These are phyloP conservation scores for Synchiropus splendidus DNA, from an alignment of 2,113 vertebrate genomes.

Conservation along the genomic window DNA sequence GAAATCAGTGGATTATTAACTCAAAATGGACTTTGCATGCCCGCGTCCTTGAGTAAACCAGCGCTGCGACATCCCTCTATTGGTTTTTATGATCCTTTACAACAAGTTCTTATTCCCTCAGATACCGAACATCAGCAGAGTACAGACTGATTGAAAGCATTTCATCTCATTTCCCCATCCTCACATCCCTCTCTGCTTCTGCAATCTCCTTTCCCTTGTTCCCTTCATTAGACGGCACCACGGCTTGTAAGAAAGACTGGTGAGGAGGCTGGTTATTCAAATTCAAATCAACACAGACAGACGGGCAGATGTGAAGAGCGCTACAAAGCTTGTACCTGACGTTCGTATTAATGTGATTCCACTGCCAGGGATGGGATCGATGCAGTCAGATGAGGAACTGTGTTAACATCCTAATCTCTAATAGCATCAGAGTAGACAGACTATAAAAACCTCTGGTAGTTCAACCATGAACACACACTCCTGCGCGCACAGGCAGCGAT, in stretches of 20 bases:
- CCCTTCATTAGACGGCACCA: conserved; percentile 35
- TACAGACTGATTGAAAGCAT: conserved; percentile 40
- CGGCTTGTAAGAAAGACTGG: conserved; percentile 25
- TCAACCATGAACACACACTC: conserved; percentile 25
- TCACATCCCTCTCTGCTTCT: conserved; percentile 17
- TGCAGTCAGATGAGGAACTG: conserved; percentile 56
- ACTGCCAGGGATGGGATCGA: conserved; percentile 38
- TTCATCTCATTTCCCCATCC: conserved; percentile 38
- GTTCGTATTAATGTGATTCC: conserved; percentile 54
- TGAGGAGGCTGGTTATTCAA: conserved; percentile 44
- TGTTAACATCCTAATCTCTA: conserved; percentile 63
- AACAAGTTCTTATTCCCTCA: conserved; percentile 4
- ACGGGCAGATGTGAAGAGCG: conserved; percentile 43
- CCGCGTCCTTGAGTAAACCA: too few species aligned
- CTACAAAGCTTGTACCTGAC: conserved; percentile 41
- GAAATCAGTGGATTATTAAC: too few species aligned
- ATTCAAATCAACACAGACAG: conserved; percentile 54
- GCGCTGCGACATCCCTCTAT: too few species aligned
- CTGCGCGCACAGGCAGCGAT: conserved; percentile 25
- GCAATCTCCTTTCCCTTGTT: conserved; percentile 24
- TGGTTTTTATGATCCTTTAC: too few species aligned
- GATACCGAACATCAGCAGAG: too few species aligned
- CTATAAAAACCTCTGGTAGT: conserved; percentile 44
- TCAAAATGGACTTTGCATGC: too few species aligned
- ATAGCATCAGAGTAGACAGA: conserved; percentile 51